Evolutionary conservation across 2,113 vertebrate genomes (phyloP), one percentile per base, ranked within the genome.

Genomic region (Arenaria interpres): DNA sequence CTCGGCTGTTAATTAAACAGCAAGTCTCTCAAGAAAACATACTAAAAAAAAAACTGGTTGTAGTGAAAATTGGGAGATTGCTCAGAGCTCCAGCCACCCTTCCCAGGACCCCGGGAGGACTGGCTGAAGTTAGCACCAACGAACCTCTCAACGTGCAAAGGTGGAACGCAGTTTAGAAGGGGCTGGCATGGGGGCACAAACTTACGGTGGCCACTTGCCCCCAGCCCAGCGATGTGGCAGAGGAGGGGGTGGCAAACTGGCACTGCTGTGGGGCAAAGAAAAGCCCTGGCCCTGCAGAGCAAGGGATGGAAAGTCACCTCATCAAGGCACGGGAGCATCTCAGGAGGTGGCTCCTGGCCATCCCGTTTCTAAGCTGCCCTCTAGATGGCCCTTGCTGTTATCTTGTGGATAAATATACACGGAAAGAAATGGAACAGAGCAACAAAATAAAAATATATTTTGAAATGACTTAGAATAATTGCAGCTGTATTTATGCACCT

Each of bases 1-100:
- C 88, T 66, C 82, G 67, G 50, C 72, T 94, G 63, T 41, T 93
- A 95, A 96, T 95, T 97, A 95, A 96, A 83, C 41, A 95, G 81
- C 62, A 50, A 46, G 50, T 45, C 74, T 88, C 82, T 71, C 89
- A 82, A 77, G 89, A 62, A 96, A 60, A 79, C 11, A 21, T 9
- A 53, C 3, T 1, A 35, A 60, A 59, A 64, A 69, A 51, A 76
- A 2, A 0, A 12, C 5, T 4, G 22, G 51, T 62, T 50, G 57
- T 19, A 85, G 45, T 39, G 78, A 80, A 88, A 93, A 81, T 3
- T 41, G 64, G 46, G 51, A 19, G 39, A n/a, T 1, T 39, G 64
- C 66, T 94, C 60, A 19, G 41, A 51, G 93, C 73, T 75, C 75
- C 63, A 66, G 76, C 30, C 5, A 10, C 74, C 32, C 27, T 74